phyloP scores from a whole-genome alignment of 2,113 vertebrate genomes.

The Cyanoliseus patagonus region DNA sequence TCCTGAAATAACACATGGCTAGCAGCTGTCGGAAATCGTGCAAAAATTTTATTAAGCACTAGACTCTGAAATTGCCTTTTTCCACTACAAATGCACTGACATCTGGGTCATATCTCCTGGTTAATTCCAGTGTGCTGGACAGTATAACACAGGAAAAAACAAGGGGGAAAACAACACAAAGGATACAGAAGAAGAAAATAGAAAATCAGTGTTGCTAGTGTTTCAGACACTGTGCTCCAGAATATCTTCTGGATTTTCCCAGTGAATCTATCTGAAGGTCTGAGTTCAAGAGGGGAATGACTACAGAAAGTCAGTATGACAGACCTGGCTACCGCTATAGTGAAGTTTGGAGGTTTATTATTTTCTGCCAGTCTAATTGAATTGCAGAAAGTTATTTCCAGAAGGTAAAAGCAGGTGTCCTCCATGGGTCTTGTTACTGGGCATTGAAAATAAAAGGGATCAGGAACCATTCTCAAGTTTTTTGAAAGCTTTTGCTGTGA shows the following conservation, averaged over 20 bases:
- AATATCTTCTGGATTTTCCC: neutral
- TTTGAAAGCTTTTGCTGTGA: neutral
- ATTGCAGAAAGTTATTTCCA: neutral
- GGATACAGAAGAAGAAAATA: neutral
- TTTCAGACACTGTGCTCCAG: neutral
- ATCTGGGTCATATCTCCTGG: conserved; percentile 57
- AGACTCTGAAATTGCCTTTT: conserved; percentile 64
- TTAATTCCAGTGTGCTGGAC: conserved; percentile 33
- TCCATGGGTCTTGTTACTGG: neutral
- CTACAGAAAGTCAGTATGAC: neutral
- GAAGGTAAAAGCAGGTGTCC: neutral
- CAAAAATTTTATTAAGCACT: conserved; percentile 61
- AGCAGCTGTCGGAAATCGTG: conserved; percentile 64
- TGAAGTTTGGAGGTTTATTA: neutral
- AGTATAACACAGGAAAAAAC: neutral
- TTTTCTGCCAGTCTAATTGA: neutral
- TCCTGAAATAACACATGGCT: conserved; percentile 60
- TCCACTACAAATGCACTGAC: conserved; percentile 53
- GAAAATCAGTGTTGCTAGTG: neutral
- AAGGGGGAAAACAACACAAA: neutral
- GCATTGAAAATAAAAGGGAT: neutral
- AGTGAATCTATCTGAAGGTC: neutral
- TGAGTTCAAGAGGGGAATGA: neutral
- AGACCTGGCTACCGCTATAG: neutral
- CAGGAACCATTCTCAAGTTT: neutral